A percentile compares a stretch with the other conserved stretches of the same genome.
phyloP scores from a whole-genome alignment of 2,797 vertebrate species.

The Apodemus agrarius region DNA sequence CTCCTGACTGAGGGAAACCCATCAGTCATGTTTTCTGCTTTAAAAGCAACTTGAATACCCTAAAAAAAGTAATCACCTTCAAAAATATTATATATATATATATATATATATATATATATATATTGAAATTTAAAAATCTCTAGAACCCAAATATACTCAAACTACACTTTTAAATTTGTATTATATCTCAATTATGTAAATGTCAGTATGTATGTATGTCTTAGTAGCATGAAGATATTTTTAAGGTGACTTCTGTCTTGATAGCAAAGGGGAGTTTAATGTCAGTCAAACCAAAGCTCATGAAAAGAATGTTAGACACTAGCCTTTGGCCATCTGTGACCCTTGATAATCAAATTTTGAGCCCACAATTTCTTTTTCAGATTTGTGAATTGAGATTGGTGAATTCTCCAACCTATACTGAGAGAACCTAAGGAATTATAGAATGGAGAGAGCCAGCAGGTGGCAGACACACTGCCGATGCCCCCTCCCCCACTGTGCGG shows the following conservation, averaged over 20 bases:
- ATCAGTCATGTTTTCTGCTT: background rate
- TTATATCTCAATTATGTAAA: conserved; percentile 17
- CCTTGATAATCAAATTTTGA: background rate
- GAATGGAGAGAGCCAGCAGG: background rate
- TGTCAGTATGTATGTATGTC: background rate
- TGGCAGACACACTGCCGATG: background rate
- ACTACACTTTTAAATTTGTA: conserved; percentile 20
- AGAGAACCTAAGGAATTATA: background rate
- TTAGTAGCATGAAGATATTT: background rate
- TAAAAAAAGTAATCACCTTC: background rate
- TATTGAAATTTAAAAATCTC: background rate
- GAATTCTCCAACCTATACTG: background rate
- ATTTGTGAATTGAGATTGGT: background rate
- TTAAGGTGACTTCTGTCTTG: background rate
- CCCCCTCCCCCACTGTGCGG: background rate
- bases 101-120: background rate
- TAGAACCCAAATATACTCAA: conserved; percentile 39
- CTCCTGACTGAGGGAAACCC: background rate
- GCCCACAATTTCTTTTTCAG: background rate
- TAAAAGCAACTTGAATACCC: background rate
- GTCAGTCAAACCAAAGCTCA: background rate
- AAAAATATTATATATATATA: background rate
- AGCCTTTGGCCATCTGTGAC: background rate
- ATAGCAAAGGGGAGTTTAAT: background rate
- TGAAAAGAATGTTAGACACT: background rate